These are phyloP conservation scores for Harpagoxenus sublaevis DNA, from an alignment of 2,888 invertebrate species.

Conservation along the genomic window DNA sequence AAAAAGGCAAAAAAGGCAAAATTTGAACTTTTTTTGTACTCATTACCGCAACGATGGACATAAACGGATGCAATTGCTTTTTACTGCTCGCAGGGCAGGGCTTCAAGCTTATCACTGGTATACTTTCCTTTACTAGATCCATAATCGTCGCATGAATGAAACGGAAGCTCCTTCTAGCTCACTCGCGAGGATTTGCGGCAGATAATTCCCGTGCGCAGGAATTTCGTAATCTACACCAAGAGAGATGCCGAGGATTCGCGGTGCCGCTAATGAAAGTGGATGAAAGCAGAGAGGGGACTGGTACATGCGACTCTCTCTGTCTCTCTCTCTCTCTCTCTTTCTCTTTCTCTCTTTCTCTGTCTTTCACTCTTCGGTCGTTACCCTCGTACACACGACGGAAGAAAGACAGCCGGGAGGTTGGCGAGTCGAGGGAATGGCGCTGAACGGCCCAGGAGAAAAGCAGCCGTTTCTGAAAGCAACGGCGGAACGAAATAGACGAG, in stretches of 20 bases:
- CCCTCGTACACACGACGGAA: constrained; percentile 29
- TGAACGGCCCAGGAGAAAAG: constrained; percentile 45
- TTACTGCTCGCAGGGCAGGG: background rate
- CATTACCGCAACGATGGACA: background rate
- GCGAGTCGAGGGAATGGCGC: constrained; percentile 4
- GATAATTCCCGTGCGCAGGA: constrained; percentile 62
- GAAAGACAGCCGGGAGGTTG: constrained; percentile 16
- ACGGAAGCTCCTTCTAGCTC: constrained; percentile 17
- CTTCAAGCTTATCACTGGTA: background rate
- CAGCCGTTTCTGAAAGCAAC: constrained; percentile 59
- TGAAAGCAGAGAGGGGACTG: constrained; percentile 60
- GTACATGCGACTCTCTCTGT: constrained; percentile 45
- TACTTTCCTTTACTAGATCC: constrained; percentile 14
- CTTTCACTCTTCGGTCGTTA: constrained; percentile 28
- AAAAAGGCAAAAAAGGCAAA: background rate
- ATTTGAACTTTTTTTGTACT: background rate
- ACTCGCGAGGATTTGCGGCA: constrained; percentile 28
- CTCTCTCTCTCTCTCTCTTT: background rate
- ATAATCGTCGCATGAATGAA: constrained; percentile 34
- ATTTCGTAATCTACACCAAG: constrained; percentile 68
- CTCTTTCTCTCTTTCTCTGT: background rate
- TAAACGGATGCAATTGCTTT: background rate
- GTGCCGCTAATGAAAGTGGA: constrained; percentile 72
- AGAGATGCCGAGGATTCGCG: constrained; percentile 36
- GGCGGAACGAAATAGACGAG: constrained; percentile 51